Evolutionary conservation across 2,113 vertebrate species (phyloP).

Genomic region (Suncus etruscus): DNA sequence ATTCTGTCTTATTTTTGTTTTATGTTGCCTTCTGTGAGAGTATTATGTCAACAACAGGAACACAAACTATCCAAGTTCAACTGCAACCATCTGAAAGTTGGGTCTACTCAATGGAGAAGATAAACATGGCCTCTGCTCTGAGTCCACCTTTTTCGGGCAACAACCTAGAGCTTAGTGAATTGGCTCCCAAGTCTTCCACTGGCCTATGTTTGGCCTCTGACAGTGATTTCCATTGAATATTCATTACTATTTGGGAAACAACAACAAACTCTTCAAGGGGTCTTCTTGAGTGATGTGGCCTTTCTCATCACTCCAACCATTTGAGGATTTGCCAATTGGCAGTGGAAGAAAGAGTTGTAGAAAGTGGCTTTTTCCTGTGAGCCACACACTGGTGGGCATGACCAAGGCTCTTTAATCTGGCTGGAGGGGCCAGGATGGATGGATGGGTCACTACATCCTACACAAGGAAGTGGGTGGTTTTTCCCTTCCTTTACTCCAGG

Average conservation of each 20-base stretch:
- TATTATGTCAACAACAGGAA: neutral
- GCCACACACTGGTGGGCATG: neutral
- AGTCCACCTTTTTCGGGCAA: neutral
- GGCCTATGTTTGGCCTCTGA: neutral
- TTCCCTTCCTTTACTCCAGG: neutral
- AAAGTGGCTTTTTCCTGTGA: neutral
- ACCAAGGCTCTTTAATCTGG: neutral
- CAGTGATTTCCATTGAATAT: slow-evolving; percentile 6
- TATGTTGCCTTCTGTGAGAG: neutral
- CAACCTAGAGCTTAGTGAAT: neutral
- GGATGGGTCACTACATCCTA: slow-evolving; percentile 11
- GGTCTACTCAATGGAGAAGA: neutral
- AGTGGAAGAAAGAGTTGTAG: neutral
- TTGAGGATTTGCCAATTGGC: slow-evolving; percentile 49
- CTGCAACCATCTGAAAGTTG: neutral
- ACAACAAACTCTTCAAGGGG: neutral
- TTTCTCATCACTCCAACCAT: slow-evolving; percentile 48
- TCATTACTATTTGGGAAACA: neutral
- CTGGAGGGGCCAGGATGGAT: neutral
- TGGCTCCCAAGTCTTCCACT: neutral
- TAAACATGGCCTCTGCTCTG: neutral
- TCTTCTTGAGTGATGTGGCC: neutral
- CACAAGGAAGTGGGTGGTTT: neutral
- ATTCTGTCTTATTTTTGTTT: neutral
- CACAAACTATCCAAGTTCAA: neutral